Base-by-base conservation (phyloP, 37 sponge, comb jelly and placozoan species). In the Haliclona indistincta region DNA sequence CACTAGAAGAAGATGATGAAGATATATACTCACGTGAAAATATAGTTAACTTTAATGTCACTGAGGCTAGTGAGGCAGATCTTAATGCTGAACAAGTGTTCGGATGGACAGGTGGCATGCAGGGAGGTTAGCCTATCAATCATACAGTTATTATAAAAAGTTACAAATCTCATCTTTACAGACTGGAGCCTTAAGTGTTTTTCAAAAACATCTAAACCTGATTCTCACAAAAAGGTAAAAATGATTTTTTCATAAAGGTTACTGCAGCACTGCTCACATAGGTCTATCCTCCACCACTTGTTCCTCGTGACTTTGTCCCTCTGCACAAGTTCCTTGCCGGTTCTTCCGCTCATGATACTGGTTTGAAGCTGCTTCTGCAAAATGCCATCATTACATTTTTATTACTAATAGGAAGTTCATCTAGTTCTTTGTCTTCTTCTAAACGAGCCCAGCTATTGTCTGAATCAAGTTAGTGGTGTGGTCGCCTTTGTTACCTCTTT, bases 1-100 rank as follows among this genome's bases (percentile, higher is more conserved):
- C 97, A 38, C 80, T 93, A 44, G 97, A 96, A 25, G 92, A 82
- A 42, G 91, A 84, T 2, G 93, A 92, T 25, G 93, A 87, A 7
- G 81, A 93, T 32, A 68, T 96, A 29, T 96, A 93, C 70, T 81
- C 62, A 15, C 74, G 42, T 33, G 97, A 96, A 63, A 49, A 75
- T 22, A 52, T 80, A 52, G 54, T 82, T 6, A 56, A 83, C 32
- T 96, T 93, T 73, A 45, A 81, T 60, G 37, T 38, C 38, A 73
- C 67, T 47, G 35, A 84, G 6, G 78, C 69, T 10, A 80, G 67
- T 2, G 89, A 89, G 47, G 71, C 71, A 4, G 86, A 82, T n/a
- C 41, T 77, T 0, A 42, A 43, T 32, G 66, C 65, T 61, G 74
- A 81, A 55, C 58, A 64, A 47, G 81, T 81, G 66, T 88, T 66